Evolutionary conservation across 2,888 invertebrate genomes (phyloP).

Genomic region (Palloptera scutellata): DNA sequence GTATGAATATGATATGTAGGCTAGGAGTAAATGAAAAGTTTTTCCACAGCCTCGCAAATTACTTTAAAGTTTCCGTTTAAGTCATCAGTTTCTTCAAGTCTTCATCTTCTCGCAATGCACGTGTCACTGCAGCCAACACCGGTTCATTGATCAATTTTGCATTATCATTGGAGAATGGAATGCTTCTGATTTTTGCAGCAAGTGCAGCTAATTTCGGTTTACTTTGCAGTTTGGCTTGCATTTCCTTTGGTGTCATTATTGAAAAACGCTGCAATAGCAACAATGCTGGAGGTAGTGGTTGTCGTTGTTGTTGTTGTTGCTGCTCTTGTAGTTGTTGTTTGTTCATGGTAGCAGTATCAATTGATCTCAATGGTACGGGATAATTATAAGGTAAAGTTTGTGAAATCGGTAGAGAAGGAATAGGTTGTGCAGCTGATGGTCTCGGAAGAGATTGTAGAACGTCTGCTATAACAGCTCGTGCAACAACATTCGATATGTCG

Average conservation of each 20-base stretch:
- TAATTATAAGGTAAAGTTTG: constrained; percentile 52
- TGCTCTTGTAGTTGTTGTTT: neutral
- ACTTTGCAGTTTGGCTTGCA: constrained; percentile 47
- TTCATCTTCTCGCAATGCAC: constrained; percentile 49
- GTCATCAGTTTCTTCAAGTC: constrained; percentile 46
- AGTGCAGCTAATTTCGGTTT: constrained; percentile 53
- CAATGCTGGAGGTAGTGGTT: constrained; percentile 7
- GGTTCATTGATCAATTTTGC: constrained; percentile 47
- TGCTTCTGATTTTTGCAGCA: constrained; percentile 48
- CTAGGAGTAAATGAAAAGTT: too few relatives aligned
- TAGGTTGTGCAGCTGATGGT: neutral
- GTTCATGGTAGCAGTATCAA: constrained; percentile 10
- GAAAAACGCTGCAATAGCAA: constrained; percentile 41
- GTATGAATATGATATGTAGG: too few relatives aligned
- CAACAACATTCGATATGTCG: too few relatives aligned
- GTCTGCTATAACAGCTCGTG: too few relatives aligned
- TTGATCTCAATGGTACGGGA: constrained; percentile 50
- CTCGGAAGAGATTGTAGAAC: neutral
- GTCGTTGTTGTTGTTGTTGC: neutral
- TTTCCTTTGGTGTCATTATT: constrained; percentile 44
- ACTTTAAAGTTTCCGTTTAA: constrained; percentile 35
- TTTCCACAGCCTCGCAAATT: neutral
- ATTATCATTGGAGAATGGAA: constrained; percentile 48
- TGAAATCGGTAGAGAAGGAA: constrained; percentile 29
- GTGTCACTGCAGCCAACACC: constrained; percentile 47